Evolutionary conservation across 2,888 invertebrate genomes (phyloP).

Genomic region (Pyrocoelia pectoralis): DNA sequence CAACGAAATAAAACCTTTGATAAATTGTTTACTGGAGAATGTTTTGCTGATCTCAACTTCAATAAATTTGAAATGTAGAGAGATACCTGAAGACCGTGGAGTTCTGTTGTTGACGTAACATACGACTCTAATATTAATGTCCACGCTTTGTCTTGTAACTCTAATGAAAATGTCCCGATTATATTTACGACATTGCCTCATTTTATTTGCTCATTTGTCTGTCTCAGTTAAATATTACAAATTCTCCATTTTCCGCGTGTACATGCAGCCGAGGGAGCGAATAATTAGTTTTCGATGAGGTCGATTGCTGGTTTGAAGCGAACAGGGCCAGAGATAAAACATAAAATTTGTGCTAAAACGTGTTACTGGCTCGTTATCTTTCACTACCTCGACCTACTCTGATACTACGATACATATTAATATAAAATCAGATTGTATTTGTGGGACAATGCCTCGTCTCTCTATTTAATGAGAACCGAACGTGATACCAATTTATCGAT

Average conservation of each 20-base stretch:
- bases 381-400: slow-evolving; percentile 14
- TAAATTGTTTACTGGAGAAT: slow-evolving; percentile 42
- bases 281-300: slow-evolving; percentile 39
- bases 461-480: slow-evolving; percentile 19
- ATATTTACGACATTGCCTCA: slow-evolving; percentile 36
- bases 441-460: slow-evolving; percentile 11
- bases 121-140: slow-evolving; percentile 36
- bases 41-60: slow-evolving; percentile 40
- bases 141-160: slow-evolving; percentile 34
- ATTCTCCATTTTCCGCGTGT: slow-evolving; percentile 21
- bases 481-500: slow-evolving; percentile 23
- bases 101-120: slow-evolving; percentile 37
- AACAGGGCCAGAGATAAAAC: slow-evolving; percentile 20
- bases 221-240: slow-evolving; percentile 22
- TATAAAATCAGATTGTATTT: slow-evolving; percentile 30
- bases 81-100: slow-evolving; percentile 34
- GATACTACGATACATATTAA: slow-evolving; percentile 27
- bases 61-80: slow-evolving; percentile 40
- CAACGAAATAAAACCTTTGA: slow-evolving; percentile 32
- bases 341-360: slow-evolving; percentile 22
- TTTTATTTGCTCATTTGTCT: slow-evolving; percentile 33
- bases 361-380: slow-evolving; percentile 23
- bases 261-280: slow-evolving; percentile 25
- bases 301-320: slow-evolving; percentile 32
- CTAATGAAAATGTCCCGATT: slow-evolving; percentile 34